A percentile compares a stretch with the other conserved stretches of the same genome.
phyloP scores from a whole-genome alignment of 2,797 vertebrate genomes.

The Anabacerthia variegaticeps region DNA sequence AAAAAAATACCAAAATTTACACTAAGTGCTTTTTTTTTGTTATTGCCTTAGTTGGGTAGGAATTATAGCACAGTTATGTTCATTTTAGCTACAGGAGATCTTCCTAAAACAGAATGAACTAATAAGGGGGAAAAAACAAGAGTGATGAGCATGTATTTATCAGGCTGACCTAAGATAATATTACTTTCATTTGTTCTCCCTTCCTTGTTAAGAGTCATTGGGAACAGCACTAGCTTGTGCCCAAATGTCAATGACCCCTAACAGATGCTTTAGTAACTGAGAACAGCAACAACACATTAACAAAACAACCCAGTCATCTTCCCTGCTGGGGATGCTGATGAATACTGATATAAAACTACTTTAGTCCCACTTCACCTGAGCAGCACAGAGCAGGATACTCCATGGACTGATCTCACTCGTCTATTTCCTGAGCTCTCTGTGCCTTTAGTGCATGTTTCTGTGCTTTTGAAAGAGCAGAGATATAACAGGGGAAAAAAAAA shows the following conservation, averaged over 20 bases:
- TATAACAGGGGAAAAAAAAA: not conserved
- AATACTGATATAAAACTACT: not conserved
- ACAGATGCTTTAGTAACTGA: not conserved
- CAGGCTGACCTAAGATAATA: not conserved
- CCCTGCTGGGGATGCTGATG: not conserved
- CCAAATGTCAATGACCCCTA: not conserved
- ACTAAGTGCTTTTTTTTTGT: not conserved
- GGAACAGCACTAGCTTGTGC: not conserved
- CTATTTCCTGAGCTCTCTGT: not conserved
- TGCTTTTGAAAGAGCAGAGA: not conserved
- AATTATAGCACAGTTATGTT: not conserved
- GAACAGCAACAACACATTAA: not conserved
- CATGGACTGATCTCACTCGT: not conserved
- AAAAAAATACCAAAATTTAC: not conserved
- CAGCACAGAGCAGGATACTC: not conserved
- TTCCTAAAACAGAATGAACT: not conserved
- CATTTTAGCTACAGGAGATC: not conserved
- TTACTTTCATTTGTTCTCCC: not conserved
- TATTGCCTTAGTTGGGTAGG: not conserved
- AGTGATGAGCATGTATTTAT: not conserved
- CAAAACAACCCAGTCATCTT: not conserved
- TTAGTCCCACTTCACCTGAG: not conserved
- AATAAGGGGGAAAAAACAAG: accelerated
- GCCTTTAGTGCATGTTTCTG: not conserved
- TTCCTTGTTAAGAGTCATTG: not conserved